Percentiles rank a stretch among this genome's conserved stretches.
Evolutionary conservation across 2,797 vertebrate genomes (phyloP).

Genomic region (Enteromius trimaculatus): DNA sequence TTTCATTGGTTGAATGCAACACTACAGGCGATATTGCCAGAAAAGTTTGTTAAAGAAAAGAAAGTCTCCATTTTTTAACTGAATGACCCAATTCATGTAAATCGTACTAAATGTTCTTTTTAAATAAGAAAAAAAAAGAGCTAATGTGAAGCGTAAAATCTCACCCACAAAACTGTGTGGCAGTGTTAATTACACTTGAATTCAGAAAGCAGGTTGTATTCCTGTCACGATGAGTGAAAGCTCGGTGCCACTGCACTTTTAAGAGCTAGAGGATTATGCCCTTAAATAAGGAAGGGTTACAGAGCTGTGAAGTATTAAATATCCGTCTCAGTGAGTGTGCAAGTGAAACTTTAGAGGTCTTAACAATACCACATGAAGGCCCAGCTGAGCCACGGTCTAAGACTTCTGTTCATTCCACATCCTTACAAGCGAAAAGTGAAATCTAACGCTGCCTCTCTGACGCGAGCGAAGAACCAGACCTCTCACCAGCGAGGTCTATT

Average conservation of each 20-base stretch:
- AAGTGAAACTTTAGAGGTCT: constrained; percentile 41
- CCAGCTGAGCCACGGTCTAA: constrained; percentile 12
- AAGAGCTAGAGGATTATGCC: constrained; percentile 22
- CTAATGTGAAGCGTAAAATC: neutral
- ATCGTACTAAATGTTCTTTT: constrained; percentile 3
- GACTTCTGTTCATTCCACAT: constrained; percentile 34
- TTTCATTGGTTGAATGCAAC: neutral
- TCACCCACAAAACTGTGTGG: neutral
- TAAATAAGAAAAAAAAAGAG: neutral
- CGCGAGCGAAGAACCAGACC: constrained; percentile 13
- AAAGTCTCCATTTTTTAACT: neutral
- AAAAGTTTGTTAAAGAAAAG: neutral
- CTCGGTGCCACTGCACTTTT: neutral
- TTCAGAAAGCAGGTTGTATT: constrained; percentile 44
- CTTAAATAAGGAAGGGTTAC: constrained; percentile 36
- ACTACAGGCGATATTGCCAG: neutral
- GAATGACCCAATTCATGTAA: neutral
- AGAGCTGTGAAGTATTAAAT: constrained; percentile 43
- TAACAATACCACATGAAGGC: constrained; percentile 46
- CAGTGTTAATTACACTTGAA: constrained; percentile 31
- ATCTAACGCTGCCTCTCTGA: constrained; percentile 18
- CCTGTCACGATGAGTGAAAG: constrained; percentile 41
- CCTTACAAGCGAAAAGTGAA: constrained; percentile 28
- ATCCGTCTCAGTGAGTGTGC: constrained; percentile 21
- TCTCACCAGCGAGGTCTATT: constrained; percentile 9